phyloP scores from a whole-genome alignment of 64 coral and sea anemone genomes.

The Porites australiensis region DNA sequence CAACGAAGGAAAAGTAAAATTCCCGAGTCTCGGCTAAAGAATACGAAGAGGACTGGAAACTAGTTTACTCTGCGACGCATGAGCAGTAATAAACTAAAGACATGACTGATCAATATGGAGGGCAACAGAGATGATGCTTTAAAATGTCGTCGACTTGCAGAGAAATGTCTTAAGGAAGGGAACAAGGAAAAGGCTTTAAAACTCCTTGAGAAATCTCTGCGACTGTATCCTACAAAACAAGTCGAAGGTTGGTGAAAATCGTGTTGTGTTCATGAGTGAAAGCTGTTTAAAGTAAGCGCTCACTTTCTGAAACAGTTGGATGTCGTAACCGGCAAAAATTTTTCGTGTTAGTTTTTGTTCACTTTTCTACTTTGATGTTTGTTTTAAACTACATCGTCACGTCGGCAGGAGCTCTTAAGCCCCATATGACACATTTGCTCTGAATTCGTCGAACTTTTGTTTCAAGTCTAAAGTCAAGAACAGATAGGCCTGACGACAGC shows the following conservation, averaged over 20 bases:
- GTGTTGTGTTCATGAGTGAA: background rate
- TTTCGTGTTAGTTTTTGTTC: background rate
- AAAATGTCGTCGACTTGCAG: slow-evolving; percentile 91
- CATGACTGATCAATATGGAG: slow-evolving; percentile 84
- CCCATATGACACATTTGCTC: background rate
- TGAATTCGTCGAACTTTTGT: too few species aligned
- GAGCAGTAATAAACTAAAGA: background rate
- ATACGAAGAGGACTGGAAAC: background rate
- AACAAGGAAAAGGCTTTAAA: slow-evolving; percentile 88
- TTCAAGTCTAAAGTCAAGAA: too few species aligned
- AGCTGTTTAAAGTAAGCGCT: background rate
- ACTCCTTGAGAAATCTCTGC: slow-evolving; percentile 85
- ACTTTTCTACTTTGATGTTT: background rate
- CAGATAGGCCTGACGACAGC: too few species aligned
- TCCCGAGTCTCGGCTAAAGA: too few species aligned
- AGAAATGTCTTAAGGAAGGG: slow-evolving; percentile 90
- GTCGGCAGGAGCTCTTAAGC: too few species aligned
- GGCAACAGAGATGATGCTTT: slow-evolving; percentile 97
- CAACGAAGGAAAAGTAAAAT: too few species aligned
- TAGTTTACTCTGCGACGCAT: background rate
- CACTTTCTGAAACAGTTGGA: background rate
- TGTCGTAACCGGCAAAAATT: slow-evolving; percentile 12
- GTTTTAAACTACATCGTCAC: too few species aligned
- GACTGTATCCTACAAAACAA: slow-evolving; percentile 86
- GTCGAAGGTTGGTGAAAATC: slow-evolving; percentile 80